Percentiles rank a stretch among this genome's conserved stretches.
Evolutionary conservation across 2,888 invertebrate species (phyloP).

Genomic region (Coleophora flavipennella): DNA sequence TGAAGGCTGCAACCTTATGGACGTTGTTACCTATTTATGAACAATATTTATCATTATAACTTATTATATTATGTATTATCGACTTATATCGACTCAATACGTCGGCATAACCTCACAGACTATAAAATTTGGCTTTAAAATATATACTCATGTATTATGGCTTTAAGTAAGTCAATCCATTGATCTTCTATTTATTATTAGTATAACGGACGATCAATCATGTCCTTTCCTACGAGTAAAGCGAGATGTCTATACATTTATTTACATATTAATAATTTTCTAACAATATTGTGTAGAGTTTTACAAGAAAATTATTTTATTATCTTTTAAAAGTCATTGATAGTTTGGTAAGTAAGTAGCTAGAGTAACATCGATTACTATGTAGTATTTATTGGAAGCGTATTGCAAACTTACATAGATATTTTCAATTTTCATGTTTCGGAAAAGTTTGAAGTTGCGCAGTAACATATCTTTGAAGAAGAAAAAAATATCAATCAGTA

Average conservation of each 20-base stretch:
- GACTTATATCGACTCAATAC: slow-evolving; percentile 53
- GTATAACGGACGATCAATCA: slow-evolving; percentile 26
- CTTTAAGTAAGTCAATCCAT: slow-evolving; percentile 66
- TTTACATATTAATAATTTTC: slow-evolving; percentile 59
- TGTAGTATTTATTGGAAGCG: slow-evolving; percentile 44
- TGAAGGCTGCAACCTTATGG: slow-evolving; percentile 60
- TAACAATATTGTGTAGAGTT: slow-evolving; percentile 64
- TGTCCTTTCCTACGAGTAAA: slow-evolving; percentile 45
- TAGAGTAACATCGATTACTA: slow-evolving; percentile 47
- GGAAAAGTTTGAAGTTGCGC: slow-evolving; percentile 34
- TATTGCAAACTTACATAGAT: slow-evolving; percentile 27
- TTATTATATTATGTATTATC: slow-evolving; percentile 60
- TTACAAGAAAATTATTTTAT: slow-evolving; percentile 56
- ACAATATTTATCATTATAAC: slow-evolving; percentile 58
- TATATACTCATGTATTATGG: slow-evolving; percentile 63
- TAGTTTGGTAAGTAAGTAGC: slow-evolving; percentile 34
- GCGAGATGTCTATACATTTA: slow-evolving; percentile 53
- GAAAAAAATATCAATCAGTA: not conserved
- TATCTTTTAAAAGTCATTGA: slow-evolving; percentile 46
- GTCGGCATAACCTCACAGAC: slow-evolving; percentile 72
- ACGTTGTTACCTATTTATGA: slow-evolving; percentile 67
- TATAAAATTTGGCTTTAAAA: slow-evolving; percentile 73
- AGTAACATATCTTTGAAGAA: slow-evolving; percentile 47
- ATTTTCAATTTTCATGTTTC: slow-evolving; percentile 36
- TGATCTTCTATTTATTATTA: slow-evolving; percentile 52